Percentiles rank a stretch among this genome's conserved stretches.
phyloP scores from a whole-genome alignment of 2,888 invertebrate genomes.

The Cryptocephalus primarius region DNA sequence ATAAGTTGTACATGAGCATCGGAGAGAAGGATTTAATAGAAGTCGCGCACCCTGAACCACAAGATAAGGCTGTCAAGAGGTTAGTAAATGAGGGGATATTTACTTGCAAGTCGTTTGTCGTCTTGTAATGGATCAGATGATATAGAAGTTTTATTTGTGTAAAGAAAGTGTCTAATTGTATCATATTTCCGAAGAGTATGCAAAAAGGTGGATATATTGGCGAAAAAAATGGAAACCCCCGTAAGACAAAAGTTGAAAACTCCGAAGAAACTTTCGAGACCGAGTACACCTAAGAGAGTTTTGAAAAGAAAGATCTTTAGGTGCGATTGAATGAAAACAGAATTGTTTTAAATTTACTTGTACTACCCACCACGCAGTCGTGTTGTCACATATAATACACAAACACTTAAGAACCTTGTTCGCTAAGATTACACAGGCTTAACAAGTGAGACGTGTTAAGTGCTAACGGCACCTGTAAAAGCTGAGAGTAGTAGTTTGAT shows the following conservation, averaged over 20 bases:
- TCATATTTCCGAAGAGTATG: no score
- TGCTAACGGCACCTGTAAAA: no score
- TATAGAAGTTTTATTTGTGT: no score
- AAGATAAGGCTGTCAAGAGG: conserved; percentile 40
- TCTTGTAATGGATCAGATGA: no score
- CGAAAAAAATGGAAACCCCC: no score
- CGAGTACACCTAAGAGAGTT: conserved; percentile 15
- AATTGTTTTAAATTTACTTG: no score
- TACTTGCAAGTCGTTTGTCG: neutral
- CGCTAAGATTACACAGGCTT: neutral
- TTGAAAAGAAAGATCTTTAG: conserved; percentile 18
- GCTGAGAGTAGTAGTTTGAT: no score
- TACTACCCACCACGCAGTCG: no score
- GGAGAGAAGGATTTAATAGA: conserved; percentile 85
- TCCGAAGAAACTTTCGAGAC: conserved; percentile 12
- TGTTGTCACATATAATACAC: neutral
- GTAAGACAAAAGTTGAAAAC: conserved; percentile 4
- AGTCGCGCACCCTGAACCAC: conserved; percentile 74
- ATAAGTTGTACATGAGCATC: conserved; percentile 82
- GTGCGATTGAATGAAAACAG: conserved; percentile 8
- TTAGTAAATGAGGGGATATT: conserved; percentile 14
- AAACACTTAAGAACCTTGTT: neutral
- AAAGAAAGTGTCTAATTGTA: no score
- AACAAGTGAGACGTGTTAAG: no score
- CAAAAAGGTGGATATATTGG: neutral